Evolutionary conservation across 2,113 vertebrate species (phyloP), one percentile per base, ranked within the genome.

Genomic region (Corythornis vintsioides): DNA sequence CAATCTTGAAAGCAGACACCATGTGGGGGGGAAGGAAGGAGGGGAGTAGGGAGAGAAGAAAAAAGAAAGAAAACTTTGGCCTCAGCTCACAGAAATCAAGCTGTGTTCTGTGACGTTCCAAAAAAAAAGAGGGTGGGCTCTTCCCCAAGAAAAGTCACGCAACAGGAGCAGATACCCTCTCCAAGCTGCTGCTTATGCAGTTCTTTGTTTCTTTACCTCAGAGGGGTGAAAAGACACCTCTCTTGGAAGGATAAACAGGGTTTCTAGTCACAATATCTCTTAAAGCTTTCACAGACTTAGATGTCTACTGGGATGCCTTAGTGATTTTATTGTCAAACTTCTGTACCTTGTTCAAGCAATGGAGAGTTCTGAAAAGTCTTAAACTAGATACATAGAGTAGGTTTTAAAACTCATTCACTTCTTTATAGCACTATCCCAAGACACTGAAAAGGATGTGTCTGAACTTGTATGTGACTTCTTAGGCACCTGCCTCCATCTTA

Each of bases 1-100:
- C 52, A 80, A 85, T 80, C 81, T 94, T 95, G 91, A 94, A 96
- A 93, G 82, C 87, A 94, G 78, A 89, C n/a, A 93, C 89, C 82
- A 76, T 71, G 63, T 73, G 33, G 64, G 74, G 87, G 64, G 64
- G 38, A 87, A 93, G 63, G 59, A 87, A 89, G 55, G 38, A 92
- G 78, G 26, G 22, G 56, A 92, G 19, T 15, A 72, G 45, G 28
- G 50, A 65, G 18, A 72, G 31, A 78, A 85, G 42, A 50, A 90
- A 74, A 70, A 74, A 81, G 48, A 84, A 75, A 42, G 38, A 73
- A 85, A 91, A 60, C 9, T 69, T 92, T 93, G 89, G 94, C 84
- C 43, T 4, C 48, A 64, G 33, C 84, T 94, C 94, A 94, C 38
- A 93, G 82, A 87, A 89, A 91, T 82, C 94, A 95, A 95, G 60